Evolutionary conservation across 2,797 vertebrate genomes (phyloP).

Genomic region (Gymnopithys bicolor): DNA sequence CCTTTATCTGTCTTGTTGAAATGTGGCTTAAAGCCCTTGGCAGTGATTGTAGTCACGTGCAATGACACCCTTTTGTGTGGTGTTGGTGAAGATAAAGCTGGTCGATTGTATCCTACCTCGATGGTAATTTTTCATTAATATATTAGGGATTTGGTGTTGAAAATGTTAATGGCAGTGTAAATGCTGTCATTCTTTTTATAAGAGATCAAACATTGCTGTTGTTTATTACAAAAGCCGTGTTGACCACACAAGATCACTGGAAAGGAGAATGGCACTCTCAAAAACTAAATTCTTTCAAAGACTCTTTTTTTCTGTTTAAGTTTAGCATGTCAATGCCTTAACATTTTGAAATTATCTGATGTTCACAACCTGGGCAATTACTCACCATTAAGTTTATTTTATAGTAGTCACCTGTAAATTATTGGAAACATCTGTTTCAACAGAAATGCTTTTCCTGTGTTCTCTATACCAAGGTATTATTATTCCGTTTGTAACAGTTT

Average conservation of each 20-base stretch:
- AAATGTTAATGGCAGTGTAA: background rate
- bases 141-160: background rate
- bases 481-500: conserved; percentile 27
- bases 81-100: conserved; percentile 44
- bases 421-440: background rate
- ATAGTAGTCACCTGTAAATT: conserved; percentile 9
- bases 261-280: background rate
- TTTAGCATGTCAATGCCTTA: background rate
- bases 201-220: background rate
- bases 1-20: conserved; percentile 30
- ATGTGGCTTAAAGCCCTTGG: conserved; percentile 34
- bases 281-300: background rate
- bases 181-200: background rate
- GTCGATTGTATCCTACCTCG: conserved; percentile 43
- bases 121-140: conserved; percentile 32
- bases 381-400: conserved; percentile 9
- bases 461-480: background rate
- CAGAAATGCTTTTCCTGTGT: background rate
- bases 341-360: background rate
- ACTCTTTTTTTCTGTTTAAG: background rate
- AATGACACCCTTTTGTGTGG: background rate
- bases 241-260: background rate
- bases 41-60: conserved; percentile 26
- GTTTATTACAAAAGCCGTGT: background rate
- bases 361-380: background rate